These are phyloP conservation scores for Ametastegia equiseti DNA, from an alignment of 2,888 invertebrate genomes.

Conservation along the genomic window DNA sequence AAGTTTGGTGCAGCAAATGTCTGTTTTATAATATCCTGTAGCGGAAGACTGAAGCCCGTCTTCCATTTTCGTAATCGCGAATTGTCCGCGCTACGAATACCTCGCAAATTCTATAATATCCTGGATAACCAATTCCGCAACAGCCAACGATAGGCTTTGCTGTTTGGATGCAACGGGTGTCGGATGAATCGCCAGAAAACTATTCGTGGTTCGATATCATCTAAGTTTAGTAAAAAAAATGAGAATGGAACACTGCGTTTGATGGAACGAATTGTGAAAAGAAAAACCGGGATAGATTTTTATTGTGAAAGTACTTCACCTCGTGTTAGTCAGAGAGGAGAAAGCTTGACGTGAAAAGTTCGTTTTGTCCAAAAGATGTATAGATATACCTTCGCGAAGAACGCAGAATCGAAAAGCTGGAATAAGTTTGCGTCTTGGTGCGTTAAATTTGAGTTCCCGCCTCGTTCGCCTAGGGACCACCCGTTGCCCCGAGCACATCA, in stretches of 20 bases:
- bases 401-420: neutral
- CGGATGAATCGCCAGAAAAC: neutral
- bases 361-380: neutral
- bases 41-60: neutral
- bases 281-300: neutral
- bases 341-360: neutral
- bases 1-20: neutral
- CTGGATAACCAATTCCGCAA: neutral
- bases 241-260: neutral
- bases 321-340: neutral
- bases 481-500: constrained; percentile 39
- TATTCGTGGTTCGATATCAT: too few relatives aligned
- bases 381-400: neutral
- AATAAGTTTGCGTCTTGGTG: constrained; percentile 38
- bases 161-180: neutral
- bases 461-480: constrained; percentile 33
- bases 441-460: constrained; percentile 36
- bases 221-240: neutral
- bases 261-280: neutral
- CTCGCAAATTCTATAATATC: neutral
- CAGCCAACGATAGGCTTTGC: neutral
- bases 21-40: neutral
- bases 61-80: neutral
- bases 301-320: neutral
- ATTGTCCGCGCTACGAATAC: neutral